These are phyloP conservation scores for Lethenteron reissneri DNA, from an alignment of 2,113 vertebrate species.

Conservation along the genomic window DNA sequence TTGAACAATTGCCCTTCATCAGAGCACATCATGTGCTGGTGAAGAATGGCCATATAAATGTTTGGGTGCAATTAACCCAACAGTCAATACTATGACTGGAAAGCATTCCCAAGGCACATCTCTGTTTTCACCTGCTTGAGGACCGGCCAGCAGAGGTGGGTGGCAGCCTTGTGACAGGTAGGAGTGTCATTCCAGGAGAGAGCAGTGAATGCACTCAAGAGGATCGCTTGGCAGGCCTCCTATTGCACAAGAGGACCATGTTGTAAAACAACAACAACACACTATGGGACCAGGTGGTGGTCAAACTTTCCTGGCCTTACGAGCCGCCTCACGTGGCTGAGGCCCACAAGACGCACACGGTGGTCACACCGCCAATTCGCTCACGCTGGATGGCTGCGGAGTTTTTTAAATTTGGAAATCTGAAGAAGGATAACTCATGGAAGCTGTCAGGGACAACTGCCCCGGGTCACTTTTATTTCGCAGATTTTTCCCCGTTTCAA, in stretches of 20 bases:
- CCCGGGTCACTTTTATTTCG: too few species aligned
- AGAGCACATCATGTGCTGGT: background rate
- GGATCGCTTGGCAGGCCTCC: slow-evolving; percentile 53
- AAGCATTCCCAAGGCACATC: background rate
- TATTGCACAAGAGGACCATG: slow-evolving; percentile 18
- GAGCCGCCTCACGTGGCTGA: background rate
- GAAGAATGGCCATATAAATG: background rate
- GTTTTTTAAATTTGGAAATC: too few species aligned
- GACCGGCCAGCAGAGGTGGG: slow-evolving; percentile 71
- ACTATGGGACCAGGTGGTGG: background rate
- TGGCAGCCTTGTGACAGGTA: slow-evolving; percentile 63
- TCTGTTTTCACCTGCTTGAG: slow-evolving; percentile 44
- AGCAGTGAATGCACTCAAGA: slow-evolving; percentile 59
- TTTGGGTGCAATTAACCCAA: background rate
- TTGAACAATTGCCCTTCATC: background rate
- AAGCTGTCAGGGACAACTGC: too few species aligned
- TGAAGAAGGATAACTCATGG: too few species aligned
- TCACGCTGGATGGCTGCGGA: too few species aligned
- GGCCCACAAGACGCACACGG: background rate
- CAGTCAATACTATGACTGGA: background rate
- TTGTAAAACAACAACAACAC: background rate
- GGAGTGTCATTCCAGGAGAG: slow-evolving; percentile 76
- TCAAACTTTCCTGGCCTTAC: background rate
- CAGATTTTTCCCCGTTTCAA: too few species aligned
- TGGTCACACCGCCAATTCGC: background rate